Evolutionary conservation across 2,888 invertebrate genomes (phyloP).

Genomic region (Euphydryas editha): DNA sequence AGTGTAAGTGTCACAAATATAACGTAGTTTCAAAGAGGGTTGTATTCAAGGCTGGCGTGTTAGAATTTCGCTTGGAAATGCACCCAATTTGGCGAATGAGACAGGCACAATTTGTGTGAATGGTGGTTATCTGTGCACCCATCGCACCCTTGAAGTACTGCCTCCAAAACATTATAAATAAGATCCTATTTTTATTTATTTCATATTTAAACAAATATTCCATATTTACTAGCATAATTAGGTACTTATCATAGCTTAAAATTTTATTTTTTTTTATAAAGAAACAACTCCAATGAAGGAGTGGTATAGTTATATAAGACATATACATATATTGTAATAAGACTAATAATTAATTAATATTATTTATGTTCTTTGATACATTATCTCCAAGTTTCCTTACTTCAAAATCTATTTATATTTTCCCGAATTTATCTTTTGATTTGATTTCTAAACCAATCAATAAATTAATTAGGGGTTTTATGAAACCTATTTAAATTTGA

Average conservation of each 20-base stretch:
- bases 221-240: background rate
- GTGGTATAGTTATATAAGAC: too few relatives aligned
- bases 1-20: constrained; percentile 36
- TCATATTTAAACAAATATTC: background rate
- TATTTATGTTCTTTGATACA: too few relatives aligned
- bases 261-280: too few relatives aligned
- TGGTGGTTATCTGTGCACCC: constrained; percentile 75
- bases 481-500: background rate
- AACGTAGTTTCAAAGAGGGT: constrained; percentile 40
- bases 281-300: too few relatives aligned
- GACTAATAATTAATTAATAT: too few relatives aligned
- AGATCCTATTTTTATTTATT: background rate
- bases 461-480: background rate
- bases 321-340: background rate
- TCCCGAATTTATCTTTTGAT: background rate
- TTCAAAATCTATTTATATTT: background rate
- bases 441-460: background rate
- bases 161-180: constrained; percentile 52
- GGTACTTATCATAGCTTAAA: too few relatives aligned
- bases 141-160: constrained; percentile 65
- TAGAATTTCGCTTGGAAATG: constrained; percentile 76
- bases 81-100: constrained; percentile 77
- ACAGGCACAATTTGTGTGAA: constrained; percentile 78
- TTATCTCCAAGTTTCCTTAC: background rate
- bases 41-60: constrained; percentile 65